Conservation (phyloP, 2,888 invertebrate genomes). For the Philereme transversata region DNA sequence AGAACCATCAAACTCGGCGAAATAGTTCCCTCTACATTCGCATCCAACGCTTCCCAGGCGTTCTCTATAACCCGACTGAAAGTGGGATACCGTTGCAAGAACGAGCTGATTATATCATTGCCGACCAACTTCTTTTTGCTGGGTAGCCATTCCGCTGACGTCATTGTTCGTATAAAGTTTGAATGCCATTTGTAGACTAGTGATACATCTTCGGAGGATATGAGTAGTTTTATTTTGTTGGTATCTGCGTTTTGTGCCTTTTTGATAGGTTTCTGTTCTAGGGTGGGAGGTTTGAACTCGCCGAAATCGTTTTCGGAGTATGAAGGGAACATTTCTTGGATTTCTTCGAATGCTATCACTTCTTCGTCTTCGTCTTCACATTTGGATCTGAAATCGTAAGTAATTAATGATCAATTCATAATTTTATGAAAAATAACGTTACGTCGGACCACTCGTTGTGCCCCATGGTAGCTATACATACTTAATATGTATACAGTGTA, state of each 20-base stretch:
- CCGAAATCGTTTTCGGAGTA: constrained; percentile 87
- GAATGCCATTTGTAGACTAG: constrained; percentile 86
- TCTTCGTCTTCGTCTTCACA: constrained; percentile 88
- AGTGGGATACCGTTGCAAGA: constrained; percentile 84
- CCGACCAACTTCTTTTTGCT: constrained; percentile 71
- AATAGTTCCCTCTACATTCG: constrained; percentile 78
- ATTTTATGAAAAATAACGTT: not conserved
- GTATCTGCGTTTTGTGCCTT: constrained; percentile 44
- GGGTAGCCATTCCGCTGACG: constrained; percentile 85
- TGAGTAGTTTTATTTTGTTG: constrained; percentile 55
- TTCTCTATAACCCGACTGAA: constrained; percentile 82
- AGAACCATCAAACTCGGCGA: constrained; percentile 85
- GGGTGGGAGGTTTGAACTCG: constrained; percentile 83
- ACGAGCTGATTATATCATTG: constrained; percentile 70
- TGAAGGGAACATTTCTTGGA: constrained; percentile 88
- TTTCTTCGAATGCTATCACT: constrained; percentile 85
- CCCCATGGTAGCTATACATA: too few species aligned
- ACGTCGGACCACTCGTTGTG: too few species aligned
- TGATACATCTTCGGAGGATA: constrained; percentile 82
- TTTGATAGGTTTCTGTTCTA: constrained; percentile 78
- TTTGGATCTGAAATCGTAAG: constrained; percentile 74
- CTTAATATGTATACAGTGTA: too few species aligned
- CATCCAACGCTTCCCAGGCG: constrained; percentile 78
- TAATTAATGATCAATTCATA: too few species aligned
- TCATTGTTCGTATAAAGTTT: constrained; percentile 82